Conservation (phyloP, 2,888 invertebrate genomes). For the Mythimna albipuncta region DNA sequence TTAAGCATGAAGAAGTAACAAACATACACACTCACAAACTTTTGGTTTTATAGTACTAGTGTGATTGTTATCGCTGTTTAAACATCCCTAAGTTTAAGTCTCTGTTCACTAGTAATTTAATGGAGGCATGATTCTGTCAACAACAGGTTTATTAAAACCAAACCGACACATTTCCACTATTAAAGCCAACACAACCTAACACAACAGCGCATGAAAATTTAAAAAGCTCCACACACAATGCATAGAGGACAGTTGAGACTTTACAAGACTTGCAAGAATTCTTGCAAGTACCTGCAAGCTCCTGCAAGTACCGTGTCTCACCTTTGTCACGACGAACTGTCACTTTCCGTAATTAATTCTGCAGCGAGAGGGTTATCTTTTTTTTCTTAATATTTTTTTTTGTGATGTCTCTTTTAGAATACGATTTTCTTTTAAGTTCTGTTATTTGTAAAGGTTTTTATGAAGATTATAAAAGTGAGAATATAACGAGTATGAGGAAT, state of each 20-base stretch:
- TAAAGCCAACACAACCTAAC: neutral
- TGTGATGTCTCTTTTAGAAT: slow-evolving; percentile 1
- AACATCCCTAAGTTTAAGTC: no score
- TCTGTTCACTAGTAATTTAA: no score
- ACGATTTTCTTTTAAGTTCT: neutral
- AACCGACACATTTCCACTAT: neutral
- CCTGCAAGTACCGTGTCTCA: slow-evolving; percentile 21
- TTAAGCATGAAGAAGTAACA: no score
- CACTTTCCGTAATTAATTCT: slow-evolving; percentile 51
- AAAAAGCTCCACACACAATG: slow-evolving; percentile 44
- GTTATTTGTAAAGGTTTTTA: neutral
- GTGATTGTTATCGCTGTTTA: no score
- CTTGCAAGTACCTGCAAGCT: slow-evolving; percentile 23
- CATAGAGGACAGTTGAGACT: slow-evolving; percentile 27
- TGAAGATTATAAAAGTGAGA: no score
- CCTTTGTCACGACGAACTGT: slow-evolving; percentile 46
- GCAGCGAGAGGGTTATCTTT: slow-evolving; percentile 16
- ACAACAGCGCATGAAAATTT: slow-evolving; percentile 19
- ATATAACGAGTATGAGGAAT: no score
- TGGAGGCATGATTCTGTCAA: neutral
- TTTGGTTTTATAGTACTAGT: no score
- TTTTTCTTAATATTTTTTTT: slow-evolving; percentile 7
- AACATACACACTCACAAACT: no score
- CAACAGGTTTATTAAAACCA: neutral
- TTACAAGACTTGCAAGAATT: slow-evolving; percentile 22